A percentile compares a stretch with the other conserved stretches of the same genome.
phyloP scores from a whole-genome alignment of 2,113 vertebrate genomes.

The Serinus canaria region DNA sequence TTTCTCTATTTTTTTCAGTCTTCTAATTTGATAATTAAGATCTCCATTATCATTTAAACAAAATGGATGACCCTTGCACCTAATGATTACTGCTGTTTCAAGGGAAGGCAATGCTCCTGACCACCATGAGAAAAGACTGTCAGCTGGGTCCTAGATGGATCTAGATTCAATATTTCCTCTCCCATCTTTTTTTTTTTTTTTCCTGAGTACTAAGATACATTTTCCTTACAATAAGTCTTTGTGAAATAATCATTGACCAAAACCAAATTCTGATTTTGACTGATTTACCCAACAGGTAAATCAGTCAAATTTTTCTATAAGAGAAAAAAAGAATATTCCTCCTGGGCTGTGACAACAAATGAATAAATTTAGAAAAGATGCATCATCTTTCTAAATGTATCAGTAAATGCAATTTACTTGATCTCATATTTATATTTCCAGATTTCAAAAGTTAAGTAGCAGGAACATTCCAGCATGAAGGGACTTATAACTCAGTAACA shows the following conservation, averaged over 20 bases:
- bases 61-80: neutral
- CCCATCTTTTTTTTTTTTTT: neutral
- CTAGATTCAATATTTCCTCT: neutral
- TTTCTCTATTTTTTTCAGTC: neutral
- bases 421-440: neutral
- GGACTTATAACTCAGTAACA: neutral
- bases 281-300: neutral
- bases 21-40: neutral
- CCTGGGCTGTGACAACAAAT: neutral
- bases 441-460: neutral
- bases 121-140: neutral
- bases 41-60: neutral
- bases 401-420: neutral
- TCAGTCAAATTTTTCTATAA: neutral
- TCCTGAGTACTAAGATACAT: neutral
- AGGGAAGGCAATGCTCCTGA: neutral
- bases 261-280: neutral
- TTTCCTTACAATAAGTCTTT: neutral
- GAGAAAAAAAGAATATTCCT: neutral
- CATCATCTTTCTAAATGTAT: neutral
- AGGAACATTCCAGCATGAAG: neutral
- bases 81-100: neutral
- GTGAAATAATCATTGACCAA: neutral
- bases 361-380: neutral
- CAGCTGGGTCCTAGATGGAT: neutral